Evolutionary conservation across 1,140 invertebrate genomes (phyloP), one percentile per base, ranked within the genome.

Genomic region (Penaeus vannamei): DNA sequence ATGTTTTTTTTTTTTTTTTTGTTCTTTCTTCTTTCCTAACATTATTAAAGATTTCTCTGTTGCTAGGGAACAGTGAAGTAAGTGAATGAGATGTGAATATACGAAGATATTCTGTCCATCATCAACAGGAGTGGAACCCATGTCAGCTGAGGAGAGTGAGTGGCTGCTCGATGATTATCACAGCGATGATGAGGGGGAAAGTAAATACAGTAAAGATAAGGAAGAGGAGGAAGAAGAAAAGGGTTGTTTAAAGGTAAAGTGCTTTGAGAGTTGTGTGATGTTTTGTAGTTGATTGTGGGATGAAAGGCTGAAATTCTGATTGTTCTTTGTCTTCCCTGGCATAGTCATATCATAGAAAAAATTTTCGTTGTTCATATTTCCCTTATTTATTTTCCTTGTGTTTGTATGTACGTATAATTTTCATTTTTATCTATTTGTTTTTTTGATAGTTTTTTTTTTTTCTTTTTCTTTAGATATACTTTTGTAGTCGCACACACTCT

Each of bases 401-500:
- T 53, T 53, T 53, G 8, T 53, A 17, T 53, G 17, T 53, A 10
- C 14, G 12, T 53, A 53, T 53, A 10, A 17, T 72, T 72, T 29
- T 14, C 0, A 72, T 29, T 23, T 72, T 26, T 72, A 17, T 17
- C 8, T 2, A n/a, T 72, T 4, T 26, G 32, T 17, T 23, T 2
- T 72, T 72, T 4, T 26, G 32, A 76, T 12, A 32, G 42, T 0
- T 76, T 76, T 76, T 17, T 76, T 29, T n/a, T 14, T 29, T 76
- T 8, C 1, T 83, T 5, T 32, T 42, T 19, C 26, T 26, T n/a
- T 94, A 98, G 95, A 96, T 99, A 90, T 98, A 96, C 92, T 99
- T 97, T 93, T 98, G 97, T 92, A 99, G 98, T 90, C 95, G 98
- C 93, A 99, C 98, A 59, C 98, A 99, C 94, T 99, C 98, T 17